Percentiles rank a stretch among this genome's conserved stretches.
These are phyloP conservation scores for Sparidentex hasta DNA, from an alignment of 2,797 vertebrate genomes.

Conservation along the genomic window DNA sequence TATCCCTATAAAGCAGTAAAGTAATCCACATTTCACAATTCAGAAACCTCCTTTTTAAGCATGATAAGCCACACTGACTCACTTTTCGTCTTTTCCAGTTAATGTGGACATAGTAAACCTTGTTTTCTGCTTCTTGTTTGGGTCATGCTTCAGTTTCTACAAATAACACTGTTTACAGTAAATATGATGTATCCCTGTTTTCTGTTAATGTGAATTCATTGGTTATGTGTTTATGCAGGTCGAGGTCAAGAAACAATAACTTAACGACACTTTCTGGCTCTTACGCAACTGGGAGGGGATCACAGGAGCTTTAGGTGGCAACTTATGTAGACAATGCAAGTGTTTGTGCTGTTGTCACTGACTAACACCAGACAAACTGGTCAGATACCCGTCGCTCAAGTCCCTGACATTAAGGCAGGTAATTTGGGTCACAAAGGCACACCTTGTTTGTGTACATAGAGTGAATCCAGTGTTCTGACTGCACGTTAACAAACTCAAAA, in stretches of 20 bases:
- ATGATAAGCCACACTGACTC: background rate
- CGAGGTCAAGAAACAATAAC: background rate
- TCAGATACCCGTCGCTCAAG: constrained; percentile 33
- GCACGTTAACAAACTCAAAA: background rate
- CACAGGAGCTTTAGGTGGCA: background rate
- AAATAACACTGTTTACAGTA: background rate
- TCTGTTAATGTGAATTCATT: background rate
- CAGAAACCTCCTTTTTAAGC: background rate
- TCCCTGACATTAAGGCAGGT: constrained; percentile 31
- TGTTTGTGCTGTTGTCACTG: constrained; percentile 16
- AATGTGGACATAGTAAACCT: constrained; percentile 3
- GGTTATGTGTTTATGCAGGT: background rate
- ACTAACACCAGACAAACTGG: constrained; percentile 64
- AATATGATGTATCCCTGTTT: background rate
- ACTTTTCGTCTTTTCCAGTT: background rate
- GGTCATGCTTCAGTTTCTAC: background rate
- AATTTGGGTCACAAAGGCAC: constrained; percentile 36
- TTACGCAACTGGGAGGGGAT: background rate
- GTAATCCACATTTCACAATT: background rate
- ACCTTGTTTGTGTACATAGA: constrained; percentile 34
- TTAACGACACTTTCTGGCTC: background rate
- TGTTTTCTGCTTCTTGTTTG: background rate
- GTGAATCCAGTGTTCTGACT: background rate
- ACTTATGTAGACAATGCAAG: constrained; percentile 9
- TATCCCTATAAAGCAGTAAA: background rate